These are phyloP conservation scores for Tinea trinotella DNA, from an alignment of 2,888 invertebrate species.

Conservation along the genomic window DNA sequence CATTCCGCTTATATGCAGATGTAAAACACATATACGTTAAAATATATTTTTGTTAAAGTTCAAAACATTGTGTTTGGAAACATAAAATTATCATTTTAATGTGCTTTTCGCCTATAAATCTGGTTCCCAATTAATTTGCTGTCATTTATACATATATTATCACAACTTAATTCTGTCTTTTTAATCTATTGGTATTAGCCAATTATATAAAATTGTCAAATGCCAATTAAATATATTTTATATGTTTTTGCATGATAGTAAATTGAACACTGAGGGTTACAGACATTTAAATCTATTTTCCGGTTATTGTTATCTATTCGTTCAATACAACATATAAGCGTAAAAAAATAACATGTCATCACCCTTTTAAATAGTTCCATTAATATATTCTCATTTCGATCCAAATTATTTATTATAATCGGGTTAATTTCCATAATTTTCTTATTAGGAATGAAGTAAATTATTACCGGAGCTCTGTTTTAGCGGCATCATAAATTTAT, in stretches of 20 bases:
- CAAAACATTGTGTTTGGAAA: slow-evolving; percentile 4
- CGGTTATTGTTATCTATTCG: no score
- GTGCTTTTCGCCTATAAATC: slow-evolving; percentile 31
- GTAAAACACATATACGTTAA: background rate
- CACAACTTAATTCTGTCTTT: slow-evolving; percentile 31
- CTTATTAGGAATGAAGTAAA: slow-evolving; percentile 62
- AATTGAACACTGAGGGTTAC: no score
- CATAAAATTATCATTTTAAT: slow-evolving; percentile 16
- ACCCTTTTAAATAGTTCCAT: slow-evolving; percentile 31
- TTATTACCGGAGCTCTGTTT: slow-evolving; percentile 54
- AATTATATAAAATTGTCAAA: background rate
- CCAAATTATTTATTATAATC: slow-evolving; percentile 66
- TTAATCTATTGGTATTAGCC: slow-evolving; percentile 19
- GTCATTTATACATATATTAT: slow-evolving; percentile 33
- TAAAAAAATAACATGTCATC: slow-evolving; percentile 28
- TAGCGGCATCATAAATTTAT: slow-evolving; percentile 60
- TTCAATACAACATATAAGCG: no score
- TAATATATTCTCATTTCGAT: slow-evolving; percentile 43
- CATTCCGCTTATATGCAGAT: background rate
- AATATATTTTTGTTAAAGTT: background rate
- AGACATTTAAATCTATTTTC: no score
- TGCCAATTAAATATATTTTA: no score
- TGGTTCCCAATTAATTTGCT: slow-evolving; percentile 34
- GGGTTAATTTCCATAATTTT: slow-evolving; percentile 63
- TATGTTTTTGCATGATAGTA: no score